Conservation (phyloP, 1,140 invertebrate species). For the Drosophila chauvacae region DNA sequence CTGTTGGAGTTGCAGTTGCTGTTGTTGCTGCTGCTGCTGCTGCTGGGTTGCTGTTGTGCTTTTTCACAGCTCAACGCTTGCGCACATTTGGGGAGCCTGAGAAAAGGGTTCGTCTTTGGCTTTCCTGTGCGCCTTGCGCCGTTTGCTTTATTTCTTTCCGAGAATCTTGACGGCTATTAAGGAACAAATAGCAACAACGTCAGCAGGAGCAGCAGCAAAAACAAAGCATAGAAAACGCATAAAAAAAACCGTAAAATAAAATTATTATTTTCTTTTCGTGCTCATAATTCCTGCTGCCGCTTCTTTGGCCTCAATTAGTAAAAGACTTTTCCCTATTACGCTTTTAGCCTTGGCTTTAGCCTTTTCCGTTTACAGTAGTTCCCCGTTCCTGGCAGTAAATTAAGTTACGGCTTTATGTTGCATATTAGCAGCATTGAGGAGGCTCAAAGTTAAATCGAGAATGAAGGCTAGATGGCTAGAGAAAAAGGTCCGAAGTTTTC, state of each 20-base stretch:
- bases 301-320: slow-evolving; percentile 70
- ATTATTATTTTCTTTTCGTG: slow-evolving; percentile 82
- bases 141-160: slow-evolving; percentile 71
- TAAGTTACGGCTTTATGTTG: slow-evolving; percentile 46
- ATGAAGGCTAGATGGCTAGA: neutral
- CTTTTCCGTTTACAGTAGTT: slow-evolving; percentile 33
- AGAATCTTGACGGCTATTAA: slow-evolving; percentile 80
- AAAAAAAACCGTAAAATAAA: slow-evolving; percentile 66
- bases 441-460: neutral
- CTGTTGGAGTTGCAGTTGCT: slow-evolving; percentile 19
- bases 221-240: slow-evolving; percentile 2
- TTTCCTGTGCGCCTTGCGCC: slow-evolving; percentile 34
- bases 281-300: slow-evolving; percentile 65
- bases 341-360: slow-evolving; percentile 57
- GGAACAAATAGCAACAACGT: slow-evolving; percentile 51
- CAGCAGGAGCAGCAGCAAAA: slow-evolving; percentile 33
- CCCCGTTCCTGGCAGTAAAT: slow-evolving; percentile 36
- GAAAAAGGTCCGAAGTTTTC: neutral
- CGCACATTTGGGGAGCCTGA: slow-evolving; percentile 64
- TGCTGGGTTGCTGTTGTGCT: slow-evolving; percentile 51
- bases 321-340: slow-evolving; percentile 73
- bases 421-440: slow-evolving; percentile 32
- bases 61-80: slow-evolving; percentile 83
- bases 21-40: slow-evolving; percentile 27
- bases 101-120: slow-evolving; percentile 60